Evolutionary conservation across 1,140 invertebrate species (phyloP).

Genomic region (Nomia melanderi): DNA sequence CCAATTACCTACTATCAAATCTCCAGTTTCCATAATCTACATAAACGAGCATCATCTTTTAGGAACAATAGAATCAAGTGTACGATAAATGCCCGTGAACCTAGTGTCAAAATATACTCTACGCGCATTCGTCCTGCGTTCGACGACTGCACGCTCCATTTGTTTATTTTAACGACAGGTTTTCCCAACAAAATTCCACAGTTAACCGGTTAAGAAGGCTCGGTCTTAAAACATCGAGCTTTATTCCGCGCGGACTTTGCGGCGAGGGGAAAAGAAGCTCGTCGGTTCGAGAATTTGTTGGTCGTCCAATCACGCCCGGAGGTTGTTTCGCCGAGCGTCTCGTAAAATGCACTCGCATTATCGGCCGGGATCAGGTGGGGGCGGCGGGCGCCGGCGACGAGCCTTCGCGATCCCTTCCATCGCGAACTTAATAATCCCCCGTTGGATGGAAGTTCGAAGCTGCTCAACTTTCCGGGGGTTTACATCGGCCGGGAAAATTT

Average conservation of each 20-base stretch:
- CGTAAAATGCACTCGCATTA: slow-evolving; percentile 25
- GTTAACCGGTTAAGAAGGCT: no score
- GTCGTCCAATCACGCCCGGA: slow-evolving; percentile 2
- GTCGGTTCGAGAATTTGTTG: background rate
- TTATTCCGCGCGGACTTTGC: background rate
- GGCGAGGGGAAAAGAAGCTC: background rate
- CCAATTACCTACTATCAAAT: no score
- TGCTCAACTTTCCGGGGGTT: background rate
- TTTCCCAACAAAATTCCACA: no score
- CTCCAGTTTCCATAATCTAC: no score
- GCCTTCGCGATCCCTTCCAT: slow-evolving; percentile 7
- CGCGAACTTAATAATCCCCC: slow-evolving; percentile 28
- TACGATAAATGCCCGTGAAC: no score
- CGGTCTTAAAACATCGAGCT: background rate
- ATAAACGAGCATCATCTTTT: no score
- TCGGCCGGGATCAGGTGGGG: slow-evolving; percentile 17
- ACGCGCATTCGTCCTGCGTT: no score
- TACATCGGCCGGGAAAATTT: slow-evolving; percentile 12
- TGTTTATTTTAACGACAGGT: no score
- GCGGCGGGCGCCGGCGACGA: no score
- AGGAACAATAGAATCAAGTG: no score
- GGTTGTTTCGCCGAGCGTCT: background rate
- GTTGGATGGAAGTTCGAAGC: background rate
- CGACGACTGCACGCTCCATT: no score
- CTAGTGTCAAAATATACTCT: no score